Evolutionary conservation across 2,113 vertebrate genomes (phyloP), one percentile per base, ranked within the genome.

Genomic region (Neopipo cinnamomea): DNA sequence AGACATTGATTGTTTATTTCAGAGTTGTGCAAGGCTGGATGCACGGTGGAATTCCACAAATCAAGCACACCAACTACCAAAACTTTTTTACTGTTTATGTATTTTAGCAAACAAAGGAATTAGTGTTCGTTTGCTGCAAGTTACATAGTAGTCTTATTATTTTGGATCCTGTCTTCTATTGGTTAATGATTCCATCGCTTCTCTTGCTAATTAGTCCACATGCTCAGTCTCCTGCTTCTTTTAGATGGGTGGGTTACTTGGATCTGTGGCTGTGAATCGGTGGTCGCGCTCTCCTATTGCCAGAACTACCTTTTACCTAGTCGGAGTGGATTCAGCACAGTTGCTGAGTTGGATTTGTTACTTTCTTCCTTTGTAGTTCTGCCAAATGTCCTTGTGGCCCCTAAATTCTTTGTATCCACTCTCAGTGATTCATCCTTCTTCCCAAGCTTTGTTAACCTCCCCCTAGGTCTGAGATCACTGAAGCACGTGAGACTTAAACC

Each of bases 161-260:
- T 24, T 30, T 9, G 19, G 23, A 23, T 30, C 33, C 6, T 28
- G 1, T 52, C 2, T 58, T 74, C 33, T 52, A 2, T 8, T 44
- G 61, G 15, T 37, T 67, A 6, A n/a, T n/a, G 4, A 52, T 13
- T 39, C 37, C 6, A 14, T 55, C 0, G 0, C 14, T 39, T 59
- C 11, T n/a, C 33, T 2, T n/a, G 8, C 35, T 37, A 3, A 11
- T 37, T 81, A 44, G 12, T 33, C 27, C 33, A 6, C 12, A 3
- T 44, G 20, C 33, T 61, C 12, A 6, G 3, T 52, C 23, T 27
- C 56, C 21, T 14, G 42, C 19, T 23, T 11, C 3, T 13, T 17
- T 49, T n/a, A 16, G 31, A 25, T 31, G 21, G 9, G 9, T 37
- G 58, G 8, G 30, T 19, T n/a, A 21, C 14, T 21, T 41, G 56